Base-by-base conservation (phyloP, 1,140 invertebrate species). In the Aleiodes sp. region DNA sequence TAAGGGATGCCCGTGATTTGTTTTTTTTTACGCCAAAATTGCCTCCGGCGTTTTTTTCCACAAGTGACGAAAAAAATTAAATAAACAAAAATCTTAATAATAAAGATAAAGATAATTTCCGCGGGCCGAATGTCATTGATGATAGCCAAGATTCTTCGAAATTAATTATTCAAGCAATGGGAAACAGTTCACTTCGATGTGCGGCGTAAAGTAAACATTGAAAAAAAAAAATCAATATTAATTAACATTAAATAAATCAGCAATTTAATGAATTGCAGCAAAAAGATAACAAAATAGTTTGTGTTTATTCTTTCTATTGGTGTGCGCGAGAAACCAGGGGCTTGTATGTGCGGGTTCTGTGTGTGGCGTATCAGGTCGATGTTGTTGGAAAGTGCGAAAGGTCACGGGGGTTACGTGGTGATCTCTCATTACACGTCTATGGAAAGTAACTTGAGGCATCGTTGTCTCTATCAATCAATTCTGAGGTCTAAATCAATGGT, bases 1-100 rank as follows among this genome's bases (percentile, higher is more conserved):
- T 61, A 77, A 80, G 83, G 78, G 82, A 83, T 82, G 75, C 82
- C 80, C 80, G 84, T 81, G 82, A 81, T 79, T 84, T 59, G 9
- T 59, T 28, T 59, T 31, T 59, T 29, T 59, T 59, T 59, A 29
- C 12, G 9, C 4, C 9, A 10, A 24, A n/a, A 59, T 59, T 59
- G 26, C 28, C 56, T 59, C 26, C 56, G 14, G 56, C 28, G 8
- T 52, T 52, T 24, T 52, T 52, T 52, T 21, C 46, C 46, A 52
- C 21, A 52, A 52, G 21, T 24, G 46, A n/a, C n/a, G n/a, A n/a
- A n/a, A n/a, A n/a, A n/a, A n/a, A n/a, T n/a, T n/a, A n/a, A n/a
- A n/a, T n/a, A n/a, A n/a, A n/a, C n/a, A n/a, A n/a, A n/a, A n/a
- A n/a, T n/a, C n/a, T n/a, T n/a, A n/a, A n/a, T n/a, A n/a, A n/a